Percentiles rank a stretch among this genome's conserved stretches.
Conservation (phyloP, 2,797 vertebrate genomes). For the Sebastes iracundus region DNA sequence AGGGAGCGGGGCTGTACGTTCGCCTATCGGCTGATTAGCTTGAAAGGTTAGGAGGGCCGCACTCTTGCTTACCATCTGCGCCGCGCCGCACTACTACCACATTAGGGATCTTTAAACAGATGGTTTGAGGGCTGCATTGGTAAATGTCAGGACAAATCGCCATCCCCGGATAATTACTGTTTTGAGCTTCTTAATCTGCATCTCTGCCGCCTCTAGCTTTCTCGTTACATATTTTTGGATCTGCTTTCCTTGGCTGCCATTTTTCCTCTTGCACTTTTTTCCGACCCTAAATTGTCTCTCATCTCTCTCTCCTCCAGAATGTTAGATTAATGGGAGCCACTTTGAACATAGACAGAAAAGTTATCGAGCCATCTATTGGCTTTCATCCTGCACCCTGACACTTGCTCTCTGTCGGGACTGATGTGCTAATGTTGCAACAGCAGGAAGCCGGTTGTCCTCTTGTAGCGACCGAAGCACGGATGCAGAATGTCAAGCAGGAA, state of each 20-base stretch:
- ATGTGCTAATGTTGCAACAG: slow-evolving; percentile 40
- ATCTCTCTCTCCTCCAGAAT: slow-evolving; percentile 23
- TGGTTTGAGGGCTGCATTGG: slow-evolving; percentile 78
- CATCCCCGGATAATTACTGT: slow-evolving; percentile 81
- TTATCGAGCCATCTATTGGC: slow-evolving; percentile 56
- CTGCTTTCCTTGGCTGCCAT: background rate
- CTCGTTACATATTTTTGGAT: slow-evolving; percentile 23
- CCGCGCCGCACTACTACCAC: slow-evolving; percentile 70
- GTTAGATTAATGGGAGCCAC: slow-evolving; percentile 57
- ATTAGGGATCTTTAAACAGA: slow-evolving; percentile 85
- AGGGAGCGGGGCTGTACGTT: slow-evolving; percentile 51
- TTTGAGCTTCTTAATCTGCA: slow-evolving; percentile 59
- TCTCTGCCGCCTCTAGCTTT: slow-evolving; percentile 50
- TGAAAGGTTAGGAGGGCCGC: slow-evolving; percentile 80
- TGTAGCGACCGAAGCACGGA: slow-evolving; percentile 13
- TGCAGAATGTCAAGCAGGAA: slow-evolving; percentile 49
- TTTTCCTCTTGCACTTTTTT: slow-evolving; percentile 1
- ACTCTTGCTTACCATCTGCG: slow-evolving; percentile 79
- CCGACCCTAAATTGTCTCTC: slow-evolving; percentile 7
- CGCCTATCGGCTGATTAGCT: slow-evolving; percentile 78
- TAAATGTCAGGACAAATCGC: slow-evolving; percentile 86
- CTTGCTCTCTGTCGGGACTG: slow-evolving; percentile 19
- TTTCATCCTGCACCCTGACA: slow-evolving; percentile 53
- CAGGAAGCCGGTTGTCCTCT: slow-evolving; percentile 27
- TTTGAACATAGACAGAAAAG: slow-evolving; percentile 51